Evolutionary conservation across 1,140 invertebrate genomes (phyloP).

Genomic region (Scaptomyza montana): DNA sequence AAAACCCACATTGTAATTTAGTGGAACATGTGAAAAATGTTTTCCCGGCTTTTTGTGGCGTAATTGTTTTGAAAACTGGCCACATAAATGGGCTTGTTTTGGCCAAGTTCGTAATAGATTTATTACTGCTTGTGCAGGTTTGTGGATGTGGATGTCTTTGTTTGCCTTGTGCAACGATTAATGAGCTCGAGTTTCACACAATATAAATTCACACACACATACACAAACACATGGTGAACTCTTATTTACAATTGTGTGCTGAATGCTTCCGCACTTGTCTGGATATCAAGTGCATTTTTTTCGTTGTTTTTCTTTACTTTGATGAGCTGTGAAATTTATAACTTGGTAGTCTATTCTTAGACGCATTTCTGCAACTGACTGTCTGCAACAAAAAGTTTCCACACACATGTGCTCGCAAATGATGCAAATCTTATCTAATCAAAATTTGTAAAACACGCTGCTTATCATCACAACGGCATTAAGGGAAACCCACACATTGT

Average conservation of each 20-base stretch:
- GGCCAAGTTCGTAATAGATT: slow-evolving; percentile 33
- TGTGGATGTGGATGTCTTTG: slow-evolving; percentile 3
- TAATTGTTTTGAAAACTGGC: slow-evolving; percentile 18
- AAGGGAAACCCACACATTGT: not conserved
- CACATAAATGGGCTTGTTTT: slow-evolving; percentile 22
- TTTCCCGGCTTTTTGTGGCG: slow-evolving; percentile 13
- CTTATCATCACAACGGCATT: slow-evolving; percentile 36
- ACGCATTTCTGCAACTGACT: not conserved
- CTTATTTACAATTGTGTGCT: slow-evolving; percentile 16
- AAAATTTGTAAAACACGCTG: not conserved
- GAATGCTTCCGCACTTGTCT: slow-evolving; percentile 12
- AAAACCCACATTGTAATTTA: slow-evolving; percentile 10
- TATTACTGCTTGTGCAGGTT: slow-evolving; percentile 2
- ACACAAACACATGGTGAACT: slow-evolving; percentile 2
- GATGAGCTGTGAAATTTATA: slow-evolving; percentile 29
- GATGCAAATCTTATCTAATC: slow-evolving; percentile 55
- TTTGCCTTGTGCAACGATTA: slow-evolving; percentile 28
- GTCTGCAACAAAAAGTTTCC: slow-evolving; percentile 13
- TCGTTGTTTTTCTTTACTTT: slow-evolving; percentile 11
- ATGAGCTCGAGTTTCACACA: slow-evolving; percentile 30
- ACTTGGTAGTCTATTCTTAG: slow-evolving; percentile 16
- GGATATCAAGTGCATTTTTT: slow-evolving; percentile 3
- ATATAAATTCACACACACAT: slow-evolving; percentile 16
- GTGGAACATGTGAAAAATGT: slow-evolving; percentile 40
- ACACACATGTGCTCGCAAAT: slow-evolving; percentile 10